These are phyloP conservation scores for Ametastegia equiseti DNA, from an alignment of 2,888 invertebrate species.

Conservation along the genomic window DNA sequence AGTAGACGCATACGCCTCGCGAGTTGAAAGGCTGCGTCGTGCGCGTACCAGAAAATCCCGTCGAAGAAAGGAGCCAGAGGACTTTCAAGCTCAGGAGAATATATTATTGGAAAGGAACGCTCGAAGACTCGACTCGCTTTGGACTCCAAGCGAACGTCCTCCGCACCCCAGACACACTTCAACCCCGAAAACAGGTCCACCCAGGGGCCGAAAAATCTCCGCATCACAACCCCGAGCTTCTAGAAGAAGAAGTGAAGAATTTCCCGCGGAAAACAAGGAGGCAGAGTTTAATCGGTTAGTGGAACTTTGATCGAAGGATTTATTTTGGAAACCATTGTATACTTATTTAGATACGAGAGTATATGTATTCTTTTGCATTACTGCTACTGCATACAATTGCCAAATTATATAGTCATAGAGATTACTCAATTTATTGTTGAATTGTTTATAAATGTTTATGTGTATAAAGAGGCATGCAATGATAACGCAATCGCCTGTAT, in stretches of 20 bases:
- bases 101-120: conserved; percentile 3
- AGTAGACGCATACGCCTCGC: conserved; percentile 47
- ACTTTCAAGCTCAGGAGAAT: conserved; percentile 1
- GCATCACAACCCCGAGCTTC: conserved; percentile 19
- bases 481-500: background rate
- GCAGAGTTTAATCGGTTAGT: conserved; percentile 26
- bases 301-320: background rate
- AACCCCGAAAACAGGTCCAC: conserved; percentile 62
- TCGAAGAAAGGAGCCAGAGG: conserved; percentile 50
- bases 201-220: conserved; percentile 16
- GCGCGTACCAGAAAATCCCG: conserved; percentile 31
- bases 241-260: conserved; percentile 12
- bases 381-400: too few relatives aligned
- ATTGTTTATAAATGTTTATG: background rate
- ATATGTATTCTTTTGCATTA: background rate
- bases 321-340: background rate
- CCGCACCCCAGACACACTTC: conserved; percentile 67
- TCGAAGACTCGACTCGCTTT: conserved; percentile 54
- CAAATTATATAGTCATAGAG: too few relatives aligned
- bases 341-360: background rate
- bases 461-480: background rate
- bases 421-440: background rate
- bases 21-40: conserved; percentile 38
- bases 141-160: conserved; percentile 56
- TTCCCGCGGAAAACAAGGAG: background rate